Percentiles rank a stretch among this genome's conserved stretches.
phyloP scores from a whole-genome alignment of 2,797 vertebrate genomes.

The Chiroxiphia lanceolata region DNA sequence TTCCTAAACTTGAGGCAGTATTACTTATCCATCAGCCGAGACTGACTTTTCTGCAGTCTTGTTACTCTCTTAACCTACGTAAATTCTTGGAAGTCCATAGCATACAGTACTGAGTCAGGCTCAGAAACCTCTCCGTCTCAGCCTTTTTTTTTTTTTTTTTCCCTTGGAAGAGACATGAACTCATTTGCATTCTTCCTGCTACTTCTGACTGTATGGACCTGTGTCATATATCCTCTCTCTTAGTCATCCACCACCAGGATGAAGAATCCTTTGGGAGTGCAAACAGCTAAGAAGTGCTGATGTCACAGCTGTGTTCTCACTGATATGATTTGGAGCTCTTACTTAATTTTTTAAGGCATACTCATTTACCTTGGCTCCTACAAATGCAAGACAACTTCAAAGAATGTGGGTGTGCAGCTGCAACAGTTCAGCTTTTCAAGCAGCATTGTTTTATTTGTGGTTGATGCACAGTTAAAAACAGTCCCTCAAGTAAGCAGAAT shows the following conservation, averaged over 20 bases:
- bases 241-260: not conserved
- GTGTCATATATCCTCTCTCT: not conserved
- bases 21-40: not conserved
- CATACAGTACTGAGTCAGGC: not conserved
- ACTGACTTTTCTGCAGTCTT: not conserved
- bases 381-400: not conserved
- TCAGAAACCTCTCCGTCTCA: not conserved
- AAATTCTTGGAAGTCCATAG: not conserved
- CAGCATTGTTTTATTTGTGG: not conserved
- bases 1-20: not conserved
- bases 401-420: not conserved
- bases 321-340: not conserved
- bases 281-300: not conserved
- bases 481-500: not conserved
- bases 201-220: not conserved
- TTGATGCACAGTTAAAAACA: not conserved
- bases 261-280: not conserved
- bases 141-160: no score
- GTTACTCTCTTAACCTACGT: fast-evolving
- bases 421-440: not conserved
- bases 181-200: not conserved
- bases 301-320: not conserved
- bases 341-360: not conserved
- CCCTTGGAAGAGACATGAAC: not conserved
- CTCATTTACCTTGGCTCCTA: not conserved